Conservation (phyloP, 2,888 invertebrate species). For the Limnephilus lunatus region DNA sequence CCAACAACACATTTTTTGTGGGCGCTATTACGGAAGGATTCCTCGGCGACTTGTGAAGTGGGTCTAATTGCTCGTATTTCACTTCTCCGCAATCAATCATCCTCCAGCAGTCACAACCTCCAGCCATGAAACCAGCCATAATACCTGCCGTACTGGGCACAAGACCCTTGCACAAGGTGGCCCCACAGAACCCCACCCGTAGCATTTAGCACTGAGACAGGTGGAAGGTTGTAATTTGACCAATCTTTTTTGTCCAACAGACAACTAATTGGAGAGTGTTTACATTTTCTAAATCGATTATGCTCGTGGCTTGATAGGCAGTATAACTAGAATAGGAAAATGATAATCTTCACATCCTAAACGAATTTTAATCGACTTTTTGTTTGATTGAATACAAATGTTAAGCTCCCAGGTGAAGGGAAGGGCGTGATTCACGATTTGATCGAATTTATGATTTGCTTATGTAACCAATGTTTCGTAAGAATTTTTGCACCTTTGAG, state of each 20-base stretch:
- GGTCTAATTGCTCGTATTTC: conserved; percentile 62
- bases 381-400: background rate
- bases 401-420: background rate
- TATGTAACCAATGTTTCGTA: no score
- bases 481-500: no score
- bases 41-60: conserved; percentile 56
- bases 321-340: background rate
- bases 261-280: conserved; percentile 36
- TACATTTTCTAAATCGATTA: conserved; percentile 23
- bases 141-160: background rate
- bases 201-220: conserved; percentile 10
- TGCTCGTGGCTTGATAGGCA: conserved; percentile 50
- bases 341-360: background rate
- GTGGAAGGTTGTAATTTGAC: conserved; percentile 9
- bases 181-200: background rate
- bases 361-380: background rate
- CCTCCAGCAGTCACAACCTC: conserved; percentile 21
- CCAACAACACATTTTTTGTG: conserved; percentile 25
- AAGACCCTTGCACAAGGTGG: background rate
- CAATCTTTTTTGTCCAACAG: background rate
- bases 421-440: background rate
- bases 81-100: conserved; percentile 55
- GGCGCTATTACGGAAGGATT: conserved; percentile 57
- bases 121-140: background rate
- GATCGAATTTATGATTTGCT: no score